Percentiles rank a stretch among this genome's conserved stretches.
Conservation (phyloP, 2,113 vertebrate genomes). For the Antidorcas marsupialis region DNA sequence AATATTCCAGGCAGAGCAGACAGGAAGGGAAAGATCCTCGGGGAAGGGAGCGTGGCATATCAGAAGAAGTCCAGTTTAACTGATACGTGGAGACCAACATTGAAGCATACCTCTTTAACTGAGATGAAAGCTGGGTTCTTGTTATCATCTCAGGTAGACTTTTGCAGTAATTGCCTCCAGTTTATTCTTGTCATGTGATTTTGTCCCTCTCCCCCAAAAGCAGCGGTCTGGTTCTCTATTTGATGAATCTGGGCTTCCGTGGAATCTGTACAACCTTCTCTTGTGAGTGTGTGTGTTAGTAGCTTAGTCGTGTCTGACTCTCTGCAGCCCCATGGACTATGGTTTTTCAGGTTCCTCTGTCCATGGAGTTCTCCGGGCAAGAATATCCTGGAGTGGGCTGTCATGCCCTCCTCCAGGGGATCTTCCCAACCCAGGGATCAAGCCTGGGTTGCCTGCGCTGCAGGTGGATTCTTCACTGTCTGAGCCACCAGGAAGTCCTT, state of each 20-base stretch:
- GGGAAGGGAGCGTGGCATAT: not conserved
- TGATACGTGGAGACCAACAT: not conserved
- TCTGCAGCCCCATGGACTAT: not conserved
- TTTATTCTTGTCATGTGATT: not conserved
- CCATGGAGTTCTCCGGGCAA: not conserved
- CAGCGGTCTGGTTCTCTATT: not conserved
- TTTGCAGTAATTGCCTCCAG: not conserved
- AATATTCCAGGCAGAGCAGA: not conserved
- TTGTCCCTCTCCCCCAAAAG: not conserved
- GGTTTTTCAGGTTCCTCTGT: not conserved
- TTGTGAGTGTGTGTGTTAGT: not conserved
- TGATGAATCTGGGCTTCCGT: not conserved
- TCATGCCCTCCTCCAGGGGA: not conserved
- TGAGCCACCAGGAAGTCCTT: not conserved
- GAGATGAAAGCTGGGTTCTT: not conserved
- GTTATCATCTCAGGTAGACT: not conserved
- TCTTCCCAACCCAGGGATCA: not conserved
- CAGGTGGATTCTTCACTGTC: not conserved
- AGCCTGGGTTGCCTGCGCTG: accelerated
- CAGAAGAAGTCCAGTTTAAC: not conserved
- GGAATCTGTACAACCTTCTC: not conserved
- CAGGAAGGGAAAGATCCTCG: not conserved
- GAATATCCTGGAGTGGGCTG: not conserved
- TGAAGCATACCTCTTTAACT: not conserved
- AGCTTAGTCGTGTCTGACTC: not conserved